A percentile compares a stretch with the other conserved stretches of the same genome.
Evolutionary conservation across 2,113 vertebrate species (phyloP).

Genomic region (Dasypus novemcinctus): DNA sequence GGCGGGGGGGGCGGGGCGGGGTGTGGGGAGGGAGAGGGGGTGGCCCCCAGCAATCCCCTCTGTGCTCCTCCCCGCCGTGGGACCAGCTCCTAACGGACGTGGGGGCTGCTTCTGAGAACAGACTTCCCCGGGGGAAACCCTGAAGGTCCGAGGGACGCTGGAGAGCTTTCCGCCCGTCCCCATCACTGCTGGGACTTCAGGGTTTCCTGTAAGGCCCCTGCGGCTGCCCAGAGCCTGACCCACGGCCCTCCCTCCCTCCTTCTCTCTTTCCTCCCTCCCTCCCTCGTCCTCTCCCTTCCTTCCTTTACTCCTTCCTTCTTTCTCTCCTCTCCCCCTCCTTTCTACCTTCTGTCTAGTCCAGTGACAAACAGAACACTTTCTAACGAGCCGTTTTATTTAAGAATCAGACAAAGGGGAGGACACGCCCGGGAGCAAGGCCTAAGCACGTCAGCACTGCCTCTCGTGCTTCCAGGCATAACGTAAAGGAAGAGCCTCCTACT

Average conservation of each 20-base stretch:
- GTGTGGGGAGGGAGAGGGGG: neutral
- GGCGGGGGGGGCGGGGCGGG: too few species aligned
- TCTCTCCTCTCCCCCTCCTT: too few species aligned
- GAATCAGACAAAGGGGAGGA: neutral
- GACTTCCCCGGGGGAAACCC: neutral
- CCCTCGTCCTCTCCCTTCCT: too few species aligned
- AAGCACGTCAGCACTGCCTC: neutral
- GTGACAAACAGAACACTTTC: neutral
- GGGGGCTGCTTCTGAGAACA: neutral
- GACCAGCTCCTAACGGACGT: neutral
- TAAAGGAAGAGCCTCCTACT: neutral
- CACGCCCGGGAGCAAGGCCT: neutral
- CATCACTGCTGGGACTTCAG: neutral
- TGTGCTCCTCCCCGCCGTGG: neutral
- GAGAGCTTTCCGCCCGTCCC: neutral
- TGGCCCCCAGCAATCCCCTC: too few species aligned
- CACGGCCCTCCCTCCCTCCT: neutral
- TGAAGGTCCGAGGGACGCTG: neutral
- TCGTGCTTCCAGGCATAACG: neutral
- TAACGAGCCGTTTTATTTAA: neutral
- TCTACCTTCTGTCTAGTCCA: neutral
- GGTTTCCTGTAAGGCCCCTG: neutral
- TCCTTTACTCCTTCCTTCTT: neutral
- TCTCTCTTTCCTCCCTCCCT: neutral
- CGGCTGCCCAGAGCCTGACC: neutral